Conservation (phyloP, 2,113 vertebrate genomes). For the Laticauda laticaudata region DNA sequence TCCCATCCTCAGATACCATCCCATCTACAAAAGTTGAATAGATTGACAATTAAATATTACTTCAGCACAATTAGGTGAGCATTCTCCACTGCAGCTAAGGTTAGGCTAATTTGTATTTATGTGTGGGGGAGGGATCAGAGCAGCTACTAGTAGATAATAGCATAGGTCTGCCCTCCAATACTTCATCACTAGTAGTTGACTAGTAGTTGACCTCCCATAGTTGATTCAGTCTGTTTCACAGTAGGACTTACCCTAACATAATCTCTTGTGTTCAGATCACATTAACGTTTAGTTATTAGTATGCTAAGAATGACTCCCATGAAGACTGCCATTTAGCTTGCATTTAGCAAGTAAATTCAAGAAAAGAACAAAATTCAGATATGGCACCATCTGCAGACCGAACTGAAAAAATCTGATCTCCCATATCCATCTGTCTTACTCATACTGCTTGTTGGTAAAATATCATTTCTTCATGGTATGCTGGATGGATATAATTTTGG, state of each 20-base stretch:
- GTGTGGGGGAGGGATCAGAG: background rate
- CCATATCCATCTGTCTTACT: background rate
- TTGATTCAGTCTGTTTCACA: background rate
- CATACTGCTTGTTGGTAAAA: background rate
- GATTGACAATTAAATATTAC: background rate
- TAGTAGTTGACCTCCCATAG: too few species aligned
- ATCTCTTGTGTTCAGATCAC: background rate
- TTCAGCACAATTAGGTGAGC: background rate
- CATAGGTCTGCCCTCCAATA: background rate
- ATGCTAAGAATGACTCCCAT: background rate
- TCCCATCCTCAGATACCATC: background rate
- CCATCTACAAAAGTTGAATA: background rate
- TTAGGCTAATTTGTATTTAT: background rate
- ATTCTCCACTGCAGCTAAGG: background rate
- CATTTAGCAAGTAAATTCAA: background rate
- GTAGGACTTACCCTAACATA: background rate
- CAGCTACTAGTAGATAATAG: background rate
- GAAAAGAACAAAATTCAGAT: background rate
- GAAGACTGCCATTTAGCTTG: background rate
- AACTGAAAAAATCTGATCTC: background rate
- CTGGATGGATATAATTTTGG: background rate
- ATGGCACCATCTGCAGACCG: background rate
- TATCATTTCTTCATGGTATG: background rate
- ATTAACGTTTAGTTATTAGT: background rate
- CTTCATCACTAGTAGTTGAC: background rate